Percentiles rank a stretch among this genome's conserved stretches.
Evolutionary conservation across 2,888 invertebrate species (phyloP).

Genomic region (Pandemis corylana): DNA sequence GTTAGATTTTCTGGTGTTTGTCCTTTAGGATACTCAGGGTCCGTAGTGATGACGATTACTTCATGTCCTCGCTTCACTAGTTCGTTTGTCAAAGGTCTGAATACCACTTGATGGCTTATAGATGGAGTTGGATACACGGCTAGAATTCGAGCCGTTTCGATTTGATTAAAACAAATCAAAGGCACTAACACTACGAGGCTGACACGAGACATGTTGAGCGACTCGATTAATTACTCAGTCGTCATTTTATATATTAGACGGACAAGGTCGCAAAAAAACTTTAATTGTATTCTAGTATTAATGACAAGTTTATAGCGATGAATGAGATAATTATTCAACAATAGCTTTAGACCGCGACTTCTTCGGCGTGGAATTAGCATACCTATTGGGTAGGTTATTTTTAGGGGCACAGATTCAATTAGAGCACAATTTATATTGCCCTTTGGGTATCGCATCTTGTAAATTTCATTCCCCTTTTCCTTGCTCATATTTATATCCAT

Average conservation of each 20-base stretch:
- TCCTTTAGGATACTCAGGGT: conserved; percentile 62
- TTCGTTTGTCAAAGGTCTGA: conserved; percentile 64
- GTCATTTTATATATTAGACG: not conserved
- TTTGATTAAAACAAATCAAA: not conserved
- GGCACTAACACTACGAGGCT: not conserved
- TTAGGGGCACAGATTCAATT: too few relatives aligned
- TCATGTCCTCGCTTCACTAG: conserved; percentile 74
- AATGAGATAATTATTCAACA: too few relatives aligned
- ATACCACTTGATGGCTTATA: conserved; percentile 77
- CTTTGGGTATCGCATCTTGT: too few relatives aligned
- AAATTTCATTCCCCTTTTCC: too few relatives aligned
- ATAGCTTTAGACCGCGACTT: too few relatives aligned
- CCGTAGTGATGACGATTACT: conserved; percentile 68
- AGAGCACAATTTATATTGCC: too few relatives aligned
- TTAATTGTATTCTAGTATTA: not conserved
- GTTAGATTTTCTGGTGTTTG: conserved; percentile 61
- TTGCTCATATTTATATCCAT: too few relatives aligned
- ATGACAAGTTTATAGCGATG: too few relatives aligned
- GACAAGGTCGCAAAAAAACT: not conserved
- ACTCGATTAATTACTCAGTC: not conserved
- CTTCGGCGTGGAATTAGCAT: too few relatives aligned
- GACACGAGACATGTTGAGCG: not conserved
- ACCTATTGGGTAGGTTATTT: too few relatives aligned
- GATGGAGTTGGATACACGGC: conserved; percentile 67
- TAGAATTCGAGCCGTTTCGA: conserved; percentile 60